Evolutionary conservation across 1,140 invertebrate species (phyloP).

Genomic region (Papilio dardanus): DNA sequence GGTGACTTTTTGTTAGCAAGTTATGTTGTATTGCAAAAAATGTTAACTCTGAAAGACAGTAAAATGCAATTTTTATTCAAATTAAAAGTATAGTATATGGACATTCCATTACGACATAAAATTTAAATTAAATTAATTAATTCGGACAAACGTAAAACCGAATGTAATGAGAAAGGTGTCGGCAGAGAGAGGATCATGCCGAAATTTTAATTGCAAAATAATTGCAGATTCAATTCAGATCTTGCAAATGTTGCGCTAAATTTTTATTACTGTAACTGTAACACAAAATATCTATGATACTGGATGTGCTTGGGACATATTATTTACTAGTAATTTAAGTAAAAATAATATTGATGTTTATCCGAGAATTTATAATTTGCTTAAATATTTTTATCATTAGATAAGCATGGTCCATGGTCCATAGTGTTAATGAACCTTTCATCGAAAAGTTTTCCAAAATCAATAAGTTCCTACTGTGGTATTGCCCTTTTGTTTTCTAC

Average conservation of each 20-base stretch:
- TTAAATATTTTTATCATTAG: no score
- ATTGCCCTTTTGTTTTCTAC: no score
- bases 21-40: no score
- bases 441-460: no score
- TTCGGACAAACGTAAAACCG: background rate
- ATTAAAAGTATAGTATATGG: background rate
- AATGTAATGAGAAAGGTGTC: background rate
- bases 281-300: background rate
- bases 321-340: no score
- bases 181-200: background rate
- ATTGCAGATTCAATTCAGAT: constrained; percentile 8
- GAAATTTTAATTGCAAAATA: constrained; percentile 23
- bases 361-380: no score
- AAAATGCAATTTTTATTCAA: background rate
- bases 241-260: constrained; percentile 6
- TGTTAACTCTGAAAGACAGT: background rate
- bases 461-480: no score
- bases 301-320: background rate
- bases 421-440: no score
- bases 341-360: no score
- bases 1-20: no score
- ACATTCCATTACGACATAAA: background rate
- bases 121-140: background rate
- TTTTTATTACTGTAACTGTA: background rate
- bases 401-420: no score